phyloP scores from a whole-genome alignment of 2,113 vertebrate genomes.

The Paradoxurus hermaphroditus region DNA sequence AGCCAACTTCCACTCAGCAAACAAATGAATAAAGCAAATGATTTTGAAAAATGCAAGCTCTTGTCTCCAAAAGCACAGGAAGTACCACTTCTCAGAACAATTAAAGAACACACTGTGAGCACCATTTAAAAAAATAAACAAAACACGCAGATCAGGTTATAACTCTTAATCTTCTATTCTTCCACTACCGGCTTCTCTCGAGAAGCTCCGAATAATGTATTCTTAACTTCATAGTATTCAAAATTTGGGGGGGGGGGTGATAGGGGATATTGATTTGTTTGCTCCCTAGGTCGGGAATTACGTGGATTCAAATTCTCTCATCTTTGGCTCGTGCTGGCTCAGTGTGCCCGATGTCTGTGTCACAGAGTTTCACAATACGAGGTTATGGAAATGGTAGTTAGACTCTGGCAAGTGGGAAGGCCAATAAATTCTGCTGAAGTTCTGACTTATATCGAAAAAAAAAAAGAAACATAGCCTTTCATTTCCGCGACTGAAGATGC shows the following conservation, averaged over 20 bases:
- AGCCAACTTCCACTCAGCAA: slow-evolving; percentile 33
- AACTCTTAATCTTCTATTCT: not conserved
- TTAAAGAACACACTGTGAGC: not conserved
- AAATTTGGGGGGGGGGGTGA: not conserved
- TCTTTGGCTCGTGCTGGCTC: slow-evolving; percentile 38
- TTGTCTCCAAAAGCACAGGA: not conserved
- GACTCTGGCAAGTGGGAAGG: slow-evolving; percentile 67
- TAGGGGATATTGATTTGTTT: not conserved
- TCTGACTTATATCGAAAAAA: slow-evolving; percentile 69
- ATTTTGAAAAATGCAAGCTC: not conserved
- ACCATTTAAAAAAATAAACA: slow-evolving; percentile 10
- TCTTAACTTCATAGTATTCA: not conserved
- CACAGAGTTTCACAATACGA: slow-evolving; percentile 69
- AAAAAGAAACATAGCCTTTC: slow-evolving; percentile 69
- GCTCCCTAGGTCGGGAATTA: not conserved
- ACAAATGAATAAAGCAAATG: not conserved
- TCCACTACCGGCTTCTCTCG: not conserved
- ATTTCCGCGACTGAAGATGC: slow-evolving; percentile 79
- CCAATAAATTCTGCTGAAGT: slow-evolving; percentile 71
- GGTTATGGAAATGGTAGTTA: slow-evolving; percentile 73
- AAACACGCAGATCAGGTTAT: not conserved
- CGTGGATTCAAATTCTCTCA: not conserved
- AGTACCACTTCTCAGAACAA: not conserved
- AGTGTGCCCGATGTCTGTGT: slow-evolving; percentile 3
- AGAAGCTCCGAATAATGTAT: not conserved